Evolutionary conservation across 2,888 invertebrate genomes (phyloP).

Genomic region (Ectemnius lituratus): DNA sequence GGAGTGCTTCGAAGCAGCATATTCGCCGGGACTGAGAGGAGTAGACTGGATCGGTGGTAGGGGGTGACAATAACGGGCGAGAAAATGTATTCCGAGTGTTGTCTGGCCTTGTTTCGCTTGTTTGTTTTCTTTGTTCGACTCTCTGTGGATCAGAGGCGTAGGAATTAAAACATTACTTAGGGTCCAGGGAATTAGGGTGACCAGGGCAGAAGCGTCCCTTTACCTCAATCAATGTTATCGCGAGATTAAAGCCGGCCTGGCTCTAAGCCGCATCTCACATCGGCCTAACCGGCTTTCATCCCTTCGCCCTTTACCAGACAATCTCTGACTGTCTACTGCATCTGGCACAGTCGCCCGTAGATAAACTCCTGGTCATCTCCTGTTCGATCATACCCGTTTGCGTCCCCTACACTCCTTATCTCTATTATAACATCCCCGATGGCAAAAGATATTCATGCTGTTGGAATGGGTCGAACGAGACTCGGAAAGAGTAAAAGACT

Average conservation of each 20-base stretch:
- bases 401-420: too few species aligned
- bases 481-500: too few species aligned
- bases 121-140: not conserved
- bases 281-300: constrained; percentile 52
- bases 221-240: constrained; percentile 68
- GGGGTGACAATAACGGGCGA: constrained; percentile 2
- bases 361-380: too few species aligned
- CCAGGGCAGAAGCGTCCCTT: constrained; percentile 50
- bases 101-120: constrained; percentile 1
- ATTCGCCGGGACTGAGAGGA: too few species aligned
- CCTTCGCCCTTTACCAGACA: constrained; percentile 41
- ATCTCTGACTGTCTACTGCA: constrained; percentile 4
- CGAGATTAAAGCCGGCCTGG: constrained; percentile 60
- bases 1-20: too few species aligned
- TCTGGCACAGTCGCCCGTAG: too few species aligned
- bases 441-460: too few species aligned
- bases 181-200: constrained; percentile 37
- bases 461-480: too few species aligned
- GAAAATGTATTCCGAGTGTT: not conserved
- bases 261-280: constrained; percentile 40
- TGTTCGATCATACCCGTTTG: too few species aligned
- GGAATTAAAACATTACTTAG: not conserved
- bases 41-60: not conserved
- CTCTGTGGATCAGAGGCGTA: not conserved
- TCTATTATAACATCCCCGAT: too few species aligned